Conservation (phyloP, 92 coral and sea anemone species). For the Parazoanthus atlanticus region DNA sequence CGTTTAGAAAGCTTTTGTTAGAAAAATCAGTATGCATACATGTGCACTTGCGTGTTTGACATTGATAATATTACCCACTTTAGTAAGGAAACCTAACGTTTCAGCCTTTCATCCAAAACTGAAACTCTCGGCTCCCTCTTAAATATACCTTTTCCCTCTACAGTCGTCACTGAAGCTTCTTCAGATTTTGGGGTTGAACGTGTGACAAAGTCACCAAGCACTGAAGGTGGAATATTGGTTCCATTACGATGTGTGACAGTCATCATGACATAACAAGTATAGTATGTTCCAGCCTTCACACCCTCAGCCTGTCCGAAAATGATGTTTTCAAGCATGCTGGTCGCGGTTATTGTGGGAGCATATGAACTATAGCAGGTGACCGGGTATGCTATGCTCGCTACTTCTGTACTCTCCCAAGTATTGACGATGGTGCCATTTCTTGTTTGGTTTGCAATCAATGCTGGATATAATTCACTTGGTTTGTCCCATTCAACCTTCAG, state of each 20-base stretch:
- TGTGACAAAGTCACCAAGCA: slow-evolving; percentile 52
- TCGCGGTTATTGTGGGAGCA: slow-evolving; percentile 67
- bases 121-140: not conserved
- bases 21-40: too few species aligned
- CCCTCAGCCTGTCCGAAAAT: slow-evolving; percentile 77
- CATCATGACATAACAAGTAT: slow-evolving; percentile 82
- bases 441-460: slow-evolving; percentile 40
- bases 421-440: slow-evolving; percentile 59
- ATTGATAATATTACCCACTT: too few species aligned
- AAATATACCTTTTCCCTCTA: slow-evolving; percentile 86
- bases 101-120: not conserved
- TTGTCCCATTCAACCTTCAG: slow-evolving; percentile 77
- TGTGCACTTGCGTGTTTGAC: too few species aligned
- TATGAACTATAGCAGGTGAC: slow-evolving; percentile 86
- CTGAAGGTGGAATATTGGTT: slow-evolving; percentile 54
- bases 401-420: slow-evolving; percentile 68
- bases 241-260: slow-evolving; percentile 80
- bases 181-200: slow-evolving; percentile 87
- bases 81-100: too few species aligned
- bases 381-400: slow-evolving; percentile 63
- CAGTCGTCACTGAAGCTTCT: slow-evolving; percentile 79
- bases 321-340: slow-evolving; percentile 56
- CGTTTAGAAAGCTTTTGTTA: not conserved
- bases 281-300: slow-evolving; percentile 93
- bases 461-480: slow-evolving; percentile 75